phyloP scores from a whole-genome alignment of 2,888 invertebrate species.

The Allygus modestus region DNA sequence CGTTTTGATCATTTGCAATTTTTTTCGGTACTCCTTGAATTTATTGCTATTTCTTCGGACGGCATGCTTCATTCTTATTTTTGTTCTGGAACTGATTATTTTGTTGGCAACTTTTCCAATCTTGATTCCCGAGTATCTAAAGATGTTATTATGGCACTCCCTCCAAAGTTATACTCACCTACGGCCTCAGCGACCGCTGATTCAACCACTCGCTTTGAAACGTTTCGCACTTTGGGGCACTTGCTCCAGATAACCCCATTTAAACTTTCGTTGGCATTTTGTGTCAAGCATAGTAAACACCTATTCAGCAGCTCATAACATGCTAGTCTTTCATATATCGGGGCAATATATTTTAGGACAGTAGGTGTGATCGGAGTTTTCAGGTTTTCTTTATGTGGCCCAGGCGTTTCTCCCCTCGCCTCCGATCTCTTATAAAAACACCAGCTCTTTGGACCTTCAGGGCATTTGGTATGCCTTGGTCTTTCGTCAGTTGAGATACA shows the following conservation, averaged over 20 bases:
- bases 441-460: slow-evolving; percentile 21
- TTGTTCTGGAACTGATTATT: slow-evolving; percentile 48
- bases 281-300: slow-evolving; percentile 13
- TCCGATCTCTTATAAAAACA: slow-evolving; percentile 42
- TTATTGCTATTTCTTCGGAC: too few species aligned
- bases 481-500: not conserved
- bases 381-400: slow-evolving; percentile 5
- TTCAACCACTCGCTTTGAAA: too few species aligned
- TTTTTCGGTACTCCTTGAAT: too few species aligned
- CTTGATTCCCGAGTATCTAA: too few species aligned
- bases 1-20: too few species aligned
- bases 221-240: slow-evolving; percentile 29
- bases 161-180: slow-evolving; percentile 32
- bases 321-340: slow-evolving; percentile 11
- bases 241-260: slow-evolving; percentile 30
- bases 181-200: too few species aligned
- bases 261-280: slow-evolving; percentile 16
- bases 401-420: not conserved
- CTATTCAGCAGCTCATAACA: not conserved
- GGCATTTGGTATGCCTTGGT: slow-evolving; percentile 30
- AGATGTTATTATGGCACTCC: not conserved
- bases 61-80: too few species aligned
- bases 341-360: not conserved
- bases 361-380: not conserved
- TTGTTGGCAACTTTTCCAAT: slow-evolving; percentile 5